phyloP scores from a whole-genome alignment of 2,113 vertebrate species.

The Clarias gariepinus region DNA sequence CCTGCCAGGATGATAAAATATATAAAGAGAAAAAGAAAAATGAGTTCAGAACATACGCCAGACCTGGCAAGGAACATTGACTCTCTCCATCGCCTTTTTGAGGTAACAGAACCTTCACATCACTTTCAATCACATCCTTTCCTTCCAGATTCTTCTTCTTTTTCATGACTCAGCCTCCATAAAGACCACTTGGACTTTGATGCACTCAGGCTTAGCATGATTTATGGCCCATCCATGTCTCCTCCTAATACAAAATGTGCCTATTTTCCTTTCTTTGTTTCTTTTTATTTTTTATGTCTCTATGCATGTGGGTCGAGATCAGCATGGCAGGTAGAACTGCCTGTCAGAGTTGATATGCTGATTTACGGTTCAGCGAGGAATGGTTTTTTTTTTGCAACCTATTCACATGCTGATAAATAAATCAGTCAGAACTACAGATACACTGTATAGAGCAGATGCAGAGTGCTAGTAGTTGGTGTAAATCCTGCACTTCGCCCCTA shows the following conservation, averaged over 20 bases:
- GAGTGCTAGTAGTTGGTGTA: not conserved
- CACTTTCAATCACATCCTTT: constrained; percentile 29
- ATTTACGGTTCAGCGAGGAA: constrained; percentile 33
- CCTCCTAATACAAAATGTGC: constrained; percentile 16
- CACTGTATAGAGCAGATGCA: not conserved
- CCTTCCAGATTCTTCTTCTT: constrained; percentile 33
- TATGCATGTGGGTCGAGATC: constrained; percentile 25
- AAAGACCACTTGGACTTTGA: constrained; percentile 23
- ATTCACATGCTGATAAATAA: constrained; percentile 31
- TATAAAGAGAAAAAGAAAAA: constrained; percentile 40
- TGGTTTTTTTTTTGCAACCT: not conserved
- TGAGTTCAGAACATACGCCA: constrained; percentile 17
- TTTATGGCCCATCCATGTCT: constrained; percentile 31
- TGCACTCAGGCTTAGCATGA: constrained; percentile 19
- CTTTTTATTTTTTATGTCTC: constrained; percentile 22
- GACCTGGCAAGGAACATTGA: constrained; percentile 21
- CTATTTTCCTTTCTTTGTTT: not conserved
- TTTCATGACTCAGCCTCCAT: constrained; percentile 25
- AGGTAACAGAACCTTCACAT: constrained; percentile 28
- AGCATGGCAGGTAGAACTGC: constrained; percentile 1
- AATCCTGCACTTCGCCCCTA: constrained; percentile 55
- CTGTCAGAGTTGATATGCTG: constrained; percentile 9
- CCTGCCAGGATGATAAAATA: constrained; percentile 40
- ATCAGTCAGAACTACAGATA: constrained; percentile 11
- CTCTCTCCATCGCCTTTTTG: constrained; percentile 27